Percentiles rank a stretch among this genome's conserved stretches.
phyloP scores from a whole-genome alignment of 2,113 vertebrate species.

The Cinclus cinclus region DNA sequence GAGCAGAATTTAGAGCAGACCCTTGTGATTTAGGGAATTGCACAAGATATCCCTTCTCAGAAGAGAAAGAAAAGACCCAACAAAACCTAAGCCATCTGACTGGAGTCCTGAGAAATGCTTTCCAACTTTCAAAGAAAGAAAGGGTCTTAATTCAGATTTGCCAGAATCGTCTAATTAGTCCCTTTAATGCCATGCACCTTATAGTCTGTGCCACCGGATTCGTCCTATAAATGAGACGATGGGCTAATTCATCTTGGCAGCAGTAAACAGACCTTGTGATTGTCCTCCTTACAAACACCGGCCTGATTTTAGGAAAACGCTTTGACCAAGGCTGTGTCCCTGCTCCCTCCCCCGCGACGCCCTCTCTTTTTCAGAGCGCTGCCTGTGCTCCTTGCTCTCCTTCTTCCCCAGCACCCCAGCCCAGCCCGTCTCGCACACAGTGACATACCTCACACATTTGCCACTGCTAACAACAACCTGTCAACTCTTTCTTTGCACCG shows the following conservation, averaged over 20 bases:
- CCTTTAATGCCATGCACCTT: conserved; percentile 53
- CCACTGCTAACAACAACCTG: conserved; percentile 83
- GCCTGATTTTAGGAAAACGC: conserved; percentile 43
- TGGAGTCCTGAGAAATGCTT: conserved; percentile 40
- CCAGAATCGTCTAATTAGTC: conserved; percentile 61
- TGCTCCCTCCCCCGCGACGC: neutral
- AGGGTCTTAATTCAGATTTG: conserved; percentile 55
- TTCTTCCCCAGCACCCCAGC: neutral
- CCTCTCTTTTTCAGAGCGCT: neutral
- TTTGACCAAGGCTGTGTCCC: neutral
- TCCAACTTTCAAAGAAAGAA: conserved; percentile 49
- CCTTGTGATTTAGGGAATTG: conserved; percentile 13
- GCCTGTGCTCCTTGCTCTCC: conserved; percentile 59
- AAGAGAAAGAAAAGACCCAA: neutral
- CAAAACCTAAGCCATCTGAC: conserved; percentile 44
- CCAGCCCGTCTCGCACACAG: conserved; percentile 40
- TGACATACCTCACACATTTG: conserved; percentile 81
- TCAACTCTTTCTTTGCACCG: conserved; percentile 77
- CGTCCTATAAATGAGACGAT: conserved; percentile 51
- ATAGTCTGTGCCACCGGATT: conserved; percentile 43
- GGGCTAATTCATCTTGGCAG: conserved; percentile 65
- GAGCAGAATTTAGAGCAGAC: conserved; percentile 21
- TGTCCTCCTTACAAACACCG: conserved; percentile 45
- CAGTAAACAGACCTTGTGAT: conserved; percentile 52
- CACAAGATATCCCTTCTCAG: conserved; percentile 38